Evolutionary conservation across 23 tunicate species (phyloP).

Genomic region (Halocynthia aurantium): DNA sequence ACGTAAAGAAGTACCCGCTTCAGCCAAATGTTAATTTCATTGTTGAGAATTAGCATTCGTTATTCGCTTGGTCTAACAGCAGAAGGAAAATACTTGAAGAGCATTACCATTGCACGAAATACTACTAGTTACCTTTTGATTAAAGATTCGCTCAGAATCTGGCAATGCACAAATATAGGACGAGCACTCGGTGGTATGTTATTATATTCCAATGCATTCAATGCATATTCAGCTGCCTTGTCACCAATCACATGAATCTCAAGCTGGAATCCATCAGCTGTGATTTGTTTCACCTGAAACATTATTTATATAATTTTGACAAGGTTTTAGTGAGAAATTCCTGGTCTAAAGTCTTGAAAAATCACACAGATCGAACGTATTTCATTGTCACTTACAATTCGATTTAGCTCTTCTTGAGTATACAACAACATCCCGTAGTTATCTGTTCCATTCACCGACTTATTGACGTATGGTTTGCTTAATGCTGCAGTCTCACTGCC

Average conservation of each 20-base stretch:
- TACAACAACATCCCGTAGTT: constrained; percentile 58
- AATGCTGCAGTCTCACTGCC: constrained; percentile 79
- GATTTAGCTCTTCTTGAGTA: constrained; percentile 35
- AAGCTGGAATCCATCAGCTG: constrained; percentile 51
- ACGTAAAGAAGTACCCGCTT: too few species aligned
- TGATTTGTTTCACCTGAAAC: constrained; percentile 20
- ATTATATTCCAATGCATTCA: constrained; percentile 42
- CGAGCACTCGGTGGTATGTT: constrained; percentile 42
- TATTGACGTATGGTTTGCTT: constrained; percentile 48
- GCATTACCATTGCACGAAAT: neutral
- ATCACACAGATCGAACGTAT: neutral
- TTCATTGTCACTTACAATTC: constrained; percentile 16
- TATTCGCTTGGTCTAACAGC: too few species aligned
- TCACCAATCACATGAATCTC: constrained; percentile 98
- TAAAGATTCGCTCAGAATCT: constrained; percentile 66
- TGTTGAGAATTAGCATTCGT: neutral
- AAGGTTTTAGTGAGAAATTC: neutral
- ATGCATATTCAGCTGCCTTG: constrained; percentile 71
- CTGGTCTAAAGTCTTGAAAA: neutral
- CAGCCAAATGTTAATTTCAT: too few species aligned
- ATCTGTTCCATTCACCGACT: constrained; percentile 25
- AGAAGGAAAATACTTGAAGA: neutral
- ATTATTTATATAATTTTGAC: neutral
- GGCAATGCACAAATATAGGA: constrained; percentile 86
- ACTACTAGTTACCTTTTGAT: constrained; percentile 4